Conservation (phyloP, 2,888 invertebrate species). For the Tachystola acroxantha region DNA sequence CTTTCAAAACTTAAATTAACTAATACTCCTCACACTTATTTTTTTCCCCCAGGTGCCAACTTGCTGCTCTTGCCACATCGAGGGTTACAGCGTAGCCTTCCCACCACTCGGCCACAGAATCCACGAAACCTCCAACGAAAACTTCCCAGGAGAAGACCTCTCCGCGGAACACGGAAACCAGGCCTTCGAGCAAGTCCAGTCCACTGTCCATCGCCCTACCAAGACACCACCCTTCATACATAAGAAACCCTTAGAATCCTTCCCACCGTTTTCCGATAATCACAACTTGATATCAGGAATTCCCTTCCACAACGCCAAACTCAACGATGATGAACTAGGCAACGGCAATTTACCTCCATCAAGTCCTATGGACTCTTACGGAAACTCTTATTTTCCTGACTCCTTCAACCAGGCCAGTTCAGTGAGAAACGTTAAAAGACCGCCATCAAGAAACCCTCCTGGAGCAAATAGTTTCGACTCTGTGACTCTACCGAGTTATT, state of each 20-base stretch:
- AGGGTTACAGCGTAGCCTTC: constrained; percentile 84
- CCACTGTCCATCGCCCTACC: constrained; percentile 51
- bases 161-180: constrained; percentile 65
- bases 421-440: constrained; percentile 57
- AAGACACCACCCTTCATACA: constrained; percentile 52
- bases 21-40: too few species aligned
- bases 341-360: constrained; percentile 25
- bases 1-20: too few species aligned
- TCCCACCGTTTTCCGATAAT: constrained; percentile 43
- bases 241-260: constrained; percentile 51
- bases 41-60: constrained; percentile 80
- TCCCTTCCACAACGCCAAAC: constrained; percentile 42
- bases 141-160: constrained; percentile 77
- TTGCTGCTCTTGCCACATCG: constrained; percentile 89
- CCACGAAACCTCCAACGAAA: constrained; percentile 69
- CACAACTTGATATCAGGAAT: constrained; percentile 59
- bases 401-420: constrained; percentile 65
- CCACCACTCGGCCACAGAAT: constrained; percentile 79
- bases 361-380: constrained; percentile 60
- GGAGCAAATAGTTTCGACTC: constrained; percentile 39
- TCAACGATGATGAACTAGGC: constrained; percentile 46
- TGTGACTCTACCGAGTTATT: constrained; percentile 61
- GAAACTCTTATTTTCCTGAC: constrained; percentile 62
- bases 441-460: constrained; percentile 38
- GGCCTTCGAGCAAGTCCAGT: constrained; percentile 66